Conservation (phyloP, 2,797 vertebrate species). For the Loris lydekkerianus region DNA sequence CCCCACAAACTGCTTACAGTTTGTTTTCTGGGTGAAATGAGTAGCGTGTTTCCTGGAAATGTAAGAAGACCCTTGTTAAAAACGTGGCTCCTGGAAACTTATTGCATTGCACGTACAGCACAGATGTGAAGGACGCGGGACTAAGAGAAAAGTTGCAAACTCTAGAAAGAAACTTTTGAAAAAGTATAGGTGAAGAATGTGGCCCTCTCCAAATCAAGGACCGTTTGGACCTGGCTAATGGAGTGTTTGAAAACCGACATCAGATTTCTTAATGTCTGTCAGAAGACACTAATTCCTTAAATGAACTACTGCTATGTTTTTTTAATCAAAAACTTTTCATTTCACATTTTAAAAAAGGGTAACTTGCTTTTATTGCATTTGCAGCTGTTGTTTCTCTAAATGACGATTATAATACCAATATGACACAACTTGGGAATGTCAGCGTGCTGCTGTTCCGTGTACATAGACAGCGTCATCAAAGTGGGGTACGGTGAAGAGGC, state of each 20-base stretch:
- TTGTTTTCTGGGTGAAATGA: slow-evolving; percentile 73
- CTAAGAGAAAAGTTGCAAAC: slow-evolving; percentile 72
- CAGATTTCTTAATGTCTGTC: slow-evolving; percentile 89
- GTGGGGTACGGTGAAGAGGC: slow-evolving; percentile 94
- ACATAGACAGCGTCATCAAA: slow-evolving; percentile 93
- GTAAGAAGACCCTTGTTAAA: slow-evolving; percentile 76
- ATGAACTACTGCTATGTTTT: slow-evolving; percentile 92
- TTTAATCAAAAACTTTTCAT: slow-evolving; percentile 92
- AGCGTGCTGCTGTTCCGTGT: slow-evolving; percentile 98
- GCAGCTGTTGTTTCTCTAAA: slow-evolving; percentile 95
- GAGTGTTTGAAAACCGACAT: slow-evolving; percentile 89
- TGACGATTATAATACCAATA: slow-evolving; percentile 97
- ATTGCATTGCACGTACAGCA: slow-evolving; percentile 84
- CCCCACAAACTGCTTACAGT: slow-evolving; percentile 80
- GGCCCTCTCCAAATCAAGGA: slow-evolving; percentile 82
- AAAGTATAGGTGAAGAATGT: slow-evolving; percentile 85
- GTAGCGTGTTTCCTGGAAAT: slow-evolving; percentile 84
- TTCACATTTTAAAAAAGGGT: slow-evolving; percentile 96
- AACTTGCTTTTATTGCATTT: slow-evolving; percentile 94
- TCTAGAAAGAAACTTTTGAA: slow-evolving; percentile 81
- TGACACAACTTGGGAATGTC: slow-evolving; percentile 99
- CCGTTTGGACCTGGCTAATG: slow-evolving; percentile 83
- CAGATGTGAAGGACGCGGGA: slow-evolving; percentile 82
- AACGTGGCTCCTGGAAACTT: slow-evolving; percentile 84
- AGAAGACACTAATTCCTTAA: slow-evolving; percentile 92